Base-by-base conservation (phyloP, 2,113 vertebrate species). In the Taurulus bubalis region DNA sequence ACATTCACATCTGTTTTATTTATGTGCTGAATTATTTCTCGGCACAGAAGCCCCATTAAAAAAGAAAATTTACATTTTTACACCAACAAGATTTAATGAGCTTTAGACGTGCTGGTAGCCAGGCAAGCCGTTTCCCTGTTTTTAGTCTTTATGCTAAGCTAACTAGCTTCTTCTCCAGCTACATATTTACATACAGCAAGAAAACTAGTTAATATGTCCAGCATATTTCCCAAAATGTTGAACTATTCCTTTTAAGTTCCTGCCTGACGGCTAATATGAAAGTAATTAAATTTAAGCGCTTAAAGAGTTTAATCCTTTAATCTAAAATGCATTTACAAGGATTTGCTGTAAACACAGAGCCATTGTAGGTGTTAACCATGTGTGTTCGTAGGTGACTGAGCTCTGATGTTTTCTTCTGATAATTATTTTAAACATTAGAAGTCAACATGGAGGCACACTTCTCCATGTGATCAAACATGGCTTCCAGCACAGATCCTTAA, bases 401-500 rank as follows among this genome's bases (percentile, higher is more conserved):
- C 3, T 16, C 34, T 20, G 70, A 59, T 40, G 36, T 34, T 62
- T 62, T 36, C 63, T 36, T 36, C 67, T 70, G 30, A 55, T 38
- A 22, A 3, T 8, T 36, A 34, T 73, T 11, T 56, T n/a, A 22
- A 71, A 71, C 56, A 49, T 74, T 60, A 26, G 30, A 74, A 75
- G 30, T 64, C 30, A 14, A 20, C 59, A 51, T 15, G 26, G 6
- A 73, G 26, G 60, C 56, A n/a, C 36, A 30, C 34, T 42, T 42
- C 22, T 4, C 3, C 58, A 24, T 49, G 40, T 63, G 42, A 74
- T 45, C 26, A 55, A 60, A 24, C 71, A 71, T 20, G 53, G 53
- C 32, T 8, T 32, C 11, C 55, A 60, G 56, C 38, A 45, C 56
- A 47, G 20, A 60, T 55, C 56, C 70, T 15, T 24, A 45, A 22